phyloP scores from a whole-genome alignment of 2,113 vertebrate species.

The Dipodomys spectabilis region DNA sequence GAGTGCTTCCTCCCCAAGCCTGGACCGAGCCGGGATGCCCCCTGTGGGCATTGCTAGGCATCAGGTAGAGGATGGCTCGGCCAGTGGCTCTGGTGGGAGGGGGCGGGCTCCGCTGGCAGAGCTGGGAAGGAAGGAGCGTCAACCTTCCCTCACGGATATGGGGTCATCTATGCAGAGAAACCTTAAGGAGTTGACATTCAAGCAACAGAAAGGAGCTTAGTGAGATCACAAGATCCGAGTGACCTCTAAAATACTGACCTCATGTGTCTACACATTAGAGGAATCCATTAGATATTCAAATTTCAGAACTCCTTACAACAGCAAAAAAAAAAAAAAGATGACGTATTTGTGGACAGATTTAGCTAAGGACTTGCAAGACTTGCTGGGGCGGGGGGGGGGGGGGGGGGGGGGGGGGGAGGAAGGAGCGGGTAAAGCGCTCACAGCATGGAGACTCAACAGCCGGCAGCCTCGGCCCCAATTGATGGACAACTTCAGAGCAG shows the following conservation, averaged over 20 bases:
- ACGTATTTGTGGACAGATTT: neutral
- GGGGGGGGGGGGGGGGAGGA: too few relatives aligned
- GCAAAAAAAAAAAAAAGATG: neutral
- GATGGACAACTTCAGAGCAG: slow-evolving; percentile 42
- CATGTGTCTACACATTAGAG: neutral
- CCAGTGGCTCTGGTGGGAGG: neutral
- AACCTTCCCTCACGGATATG: neutral
- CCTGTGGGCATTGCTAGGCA: too few relatives aligned
- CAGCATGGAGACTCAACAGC: neutral
- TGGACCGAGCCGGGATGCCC: neutral
- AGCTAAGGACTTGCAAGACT: slow-evolving; percentile 27
- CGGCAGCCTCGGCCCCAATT: slow-evolving; percentile 9
- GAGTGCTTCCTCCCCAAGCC: slow-evolving; percentile 7
- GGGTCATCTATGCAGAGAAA: neutral
- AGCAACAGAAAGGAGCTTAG: neutral
- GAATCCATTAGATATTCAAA: slow-evolving; percentile 5
- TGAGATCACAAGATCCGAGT: neutral
- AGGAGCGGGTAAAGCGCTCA: neutral
- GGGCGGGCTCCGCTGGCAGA: too few relatives aligned
- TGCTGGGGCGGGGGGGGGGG: too few relatives aligned
- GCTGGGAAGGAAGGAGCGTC: neutral
- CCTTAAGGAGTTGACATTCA: neutral
- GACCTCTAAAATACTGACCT: neutral
- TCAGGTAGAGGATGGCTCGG: neutral
- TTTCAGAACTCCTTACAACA: slow-evolving; percentile 4